Evolutionary conservation across 2,888 invertebrate species (phyloP).

Genomic region (Mythimna albipuncta): DNA sequence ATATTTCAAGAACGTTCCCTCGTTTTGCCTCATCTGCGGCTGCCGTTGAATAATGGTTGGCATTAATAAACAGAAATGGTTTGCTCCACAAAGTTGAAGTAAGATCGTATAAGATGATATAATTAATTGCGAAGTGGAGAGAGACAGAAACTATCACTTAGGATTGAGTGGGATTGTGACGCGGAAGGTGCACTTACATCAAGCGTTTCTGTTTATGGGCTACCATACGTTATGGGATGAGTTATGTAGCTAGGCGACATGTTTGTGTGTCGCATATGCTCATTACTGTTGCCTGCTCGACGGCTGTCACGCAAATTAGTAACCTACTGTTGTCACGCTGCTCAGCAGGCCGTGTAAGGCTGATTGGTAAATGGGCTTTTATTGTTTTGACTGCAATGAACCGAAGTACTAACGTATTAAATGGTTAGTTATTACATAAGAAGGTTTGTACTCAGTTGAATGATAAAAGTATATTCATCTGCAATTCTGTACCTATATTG

Average conservation of each 20-base stretch:
- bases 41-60: constrained; percentile 84
- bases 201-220: constrained; percentile 44
- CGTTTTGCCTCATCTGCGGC: constrained; percentile 85
- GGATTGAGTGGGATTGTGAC: constrained; percentile 72
- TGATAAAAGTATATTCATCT: no score
- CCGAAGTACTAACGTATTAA: not conserved
- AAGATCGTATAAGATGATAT: constrained; percentile 80
- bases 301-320: constrained; percentile 45
- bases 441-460: no score
- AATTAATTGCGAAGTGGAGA: constrained; percentile 82
- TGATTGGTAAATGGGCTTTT: constrained; percentile 12
- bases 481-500: no score
- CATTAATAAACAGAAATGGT: constrained; percentile 88
- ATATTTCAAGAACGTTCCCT: constrained; percentile 81
- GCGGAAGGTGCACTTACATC: constrained; percentile 59
- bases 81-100: constrained; percentile 77
- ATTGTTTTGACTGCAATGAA: not conserved
- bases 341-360: not conserved
- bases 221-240: constrained; percentile 51
- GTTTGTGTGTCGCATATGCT: constrained; percentile 51
- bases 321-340: constrained; percentile 1
- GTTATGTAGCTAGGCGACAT: constrained; percentile 46
- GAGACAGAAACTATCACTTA: constrained; percentile 82
- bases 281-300: constrained; percentile 47
- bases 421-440: no score